phyloP scores from a whole-genome alignment of 2,113 vertebrate species.

The Patagioenas fasciata region DNA sequence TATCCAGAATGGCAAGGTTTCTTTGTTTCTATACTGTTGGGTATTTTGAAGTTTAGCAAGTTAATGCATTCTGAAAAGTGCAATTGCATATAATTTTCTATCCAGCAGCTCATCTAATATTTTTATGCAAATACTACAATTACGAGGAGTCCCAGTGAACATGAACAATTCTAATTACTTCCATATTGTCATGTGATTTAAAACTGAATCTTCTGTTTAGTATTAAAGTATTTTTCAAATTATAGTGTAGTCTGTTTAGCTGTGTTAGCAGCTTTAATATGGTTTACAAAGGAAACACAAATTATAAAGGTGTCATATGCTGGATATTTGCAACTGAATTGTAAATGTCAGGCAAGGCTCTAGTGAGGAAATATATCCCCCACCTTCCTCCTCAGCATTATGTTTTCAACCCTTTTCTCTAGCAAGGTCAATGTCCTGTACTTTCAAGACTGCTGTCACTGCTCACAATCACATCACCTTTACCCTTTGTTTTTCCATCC shows the following conservation, averaged over 20 bases:
- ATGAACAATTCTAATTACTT: neutral
- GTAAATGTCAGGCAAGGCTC: neutral
- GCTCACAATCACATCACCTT: neutral
- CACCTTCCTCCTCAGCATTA: neutral
- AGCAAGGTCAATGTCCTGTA: neutral
- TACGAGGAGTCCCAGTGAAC: neutral
- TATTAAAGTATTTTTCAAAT: conserved; percentile 19
- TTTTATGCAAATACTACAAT: conserved; percentile 42
- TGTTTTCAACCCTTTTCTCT: neutral
- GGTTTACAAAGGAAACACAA: neutral
- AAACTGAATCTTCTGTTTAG: neutral
- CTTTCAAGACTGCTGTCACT: neutral
- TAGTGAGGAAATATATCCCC: neutral
- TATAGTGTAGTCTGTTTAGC: neutral
- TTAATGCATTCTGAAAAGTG: neutral
- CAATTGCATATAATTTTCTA: neutral
- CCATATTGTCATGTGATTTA: neutral
- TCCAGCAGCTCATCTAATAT: neutral
- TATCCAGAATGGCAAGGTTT: neutral
- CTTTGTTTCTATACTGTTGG: neutral
- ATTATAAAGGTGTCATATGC: neutral
- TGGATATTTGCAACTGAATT: neutral
- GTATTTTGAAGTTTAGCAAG: neutral
- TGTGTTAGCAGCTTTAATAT: neutral
- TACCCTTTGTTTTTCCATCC: neutral